These are phyloP conservation scores for Rhynchopsitta pachyrhyncha DNA, from an alignment of 2,113 vertebrate genomes.

Conservation along the genomic window DNA sequence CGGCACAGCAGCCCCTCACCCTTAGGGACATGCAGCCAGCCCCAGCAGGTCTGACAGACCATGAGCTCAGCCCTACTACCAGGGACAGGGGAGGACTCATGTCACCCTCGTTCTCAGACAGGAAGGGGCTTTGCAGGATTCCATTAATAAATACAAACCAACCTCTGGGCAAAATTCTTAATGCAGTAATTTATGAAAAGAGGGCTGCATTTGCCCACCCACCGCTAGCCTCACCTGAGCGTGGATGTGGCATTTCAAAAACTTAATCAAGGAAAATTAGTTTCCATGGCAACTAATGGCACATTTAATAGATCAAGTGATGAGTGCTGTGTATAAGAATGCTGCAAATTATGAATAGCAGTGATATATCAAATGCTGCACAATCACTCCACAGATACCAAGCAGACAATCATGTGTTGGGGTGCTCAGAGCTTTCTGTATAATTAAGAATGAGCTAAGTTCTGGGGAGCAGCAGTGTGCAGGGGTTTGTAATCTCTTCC, in stretches of 20 bases:
- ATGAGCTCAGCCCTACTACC: background rate
- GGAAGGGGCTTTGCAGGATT: background rate
- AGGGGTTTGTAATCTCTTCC: no score
- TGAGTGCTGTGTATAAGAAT: conserved; percentile 11
- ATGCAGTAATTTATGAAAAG: background rate
- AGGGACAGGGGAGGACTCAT: rapidly evolving
- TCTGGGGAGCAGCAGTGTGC: rapidly evolving
- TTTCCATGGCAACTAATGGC: conserved; percentile 59
- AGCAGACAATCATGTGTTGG: rapidly evolving
- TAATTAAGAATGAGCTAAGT: background rate
- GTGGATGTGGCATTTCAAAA: background rate
- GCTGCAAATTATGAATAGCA: background rate
- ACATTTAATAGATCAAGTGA: conserved; percentile 21
- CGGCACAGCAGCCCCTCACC: no score
- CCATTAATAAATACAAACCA: background rate
- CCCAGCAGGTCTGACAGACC: rapidly evolving
- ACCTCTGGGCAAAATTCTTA: background rate
- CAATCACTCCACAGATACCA: background rate
- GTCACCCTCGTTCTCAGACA: rapidly evolving
- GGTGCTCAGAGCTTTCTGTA: background rate
- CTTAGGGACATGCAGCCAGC: background rate
- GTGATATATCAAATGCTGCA: background rate
- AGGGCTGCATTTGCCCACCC: background rate
- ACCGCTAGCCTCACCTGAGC: background rate
- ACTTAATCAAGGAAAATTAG: conserved; percentile 47